Base-by-base conservation (phyloP, 2,113 vertebrate genomes). In the Istiophorus platypterus region DNA sequence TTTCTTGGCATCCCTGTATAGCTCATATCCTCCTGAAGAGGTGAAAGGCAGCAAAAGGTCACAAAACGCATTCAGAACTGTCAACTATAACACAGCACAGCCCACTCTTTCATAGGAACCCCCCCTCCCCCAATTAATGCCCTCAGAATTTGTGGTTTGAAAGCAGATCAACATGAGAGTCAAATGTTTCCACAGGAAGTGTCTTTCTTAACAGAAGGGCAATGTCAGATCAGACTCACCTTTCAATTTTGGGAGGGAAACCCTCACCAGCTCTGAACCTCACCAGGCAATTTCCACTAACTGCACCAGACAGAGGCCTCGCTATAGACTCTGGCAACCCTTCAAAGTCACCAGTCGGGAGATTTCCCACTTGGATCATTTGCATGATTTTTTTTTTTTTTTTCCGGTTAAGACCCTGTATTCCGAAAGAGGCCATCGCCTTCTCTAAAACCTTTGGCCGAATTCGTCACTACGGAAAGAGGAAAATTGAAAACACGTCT, bases 121-220 rank as follows among this genome's bases (percentile, higher is more conserved):
- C 87, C 67, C 63, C 59, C 58, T 17, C 2, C 2, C 17, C 45
- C 15, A 62, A 47, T 66, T 6, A 58, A 69, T 31, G 18, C 62
- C 13, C 20, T 75, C 72, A 67, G 68, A 39, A 69, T 56, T 54
- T 49, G 78, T 86, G 76, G 84, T 77, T 54, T 66, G 51, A 63
- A 17, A 70, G 45, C 58, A 85, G 29, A 47, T 73, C 70, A 72
- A 69, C 57, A 65, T 67, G 52, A 31, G 70, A 71, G 71, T 82
- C 27, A 49, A 64, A 64, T 76, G 63, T 92, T 93, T 94, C 90
- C 90, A 93, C 89, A 90, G 90, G 90, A 93, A 88, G 84, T 86
- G 18, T 49, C n/a, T 65, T 51, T 72, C 66, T 89, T 73, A 6
- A 47, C 47, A 49, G 39, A 12, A 73, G 27, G 5, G 15, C 41